These are phyloP conservation scores for Enteromius mattozi DNA, from an alignment of 2,797 vertebrate genomes.

Conservation along the genomic window DNA sequence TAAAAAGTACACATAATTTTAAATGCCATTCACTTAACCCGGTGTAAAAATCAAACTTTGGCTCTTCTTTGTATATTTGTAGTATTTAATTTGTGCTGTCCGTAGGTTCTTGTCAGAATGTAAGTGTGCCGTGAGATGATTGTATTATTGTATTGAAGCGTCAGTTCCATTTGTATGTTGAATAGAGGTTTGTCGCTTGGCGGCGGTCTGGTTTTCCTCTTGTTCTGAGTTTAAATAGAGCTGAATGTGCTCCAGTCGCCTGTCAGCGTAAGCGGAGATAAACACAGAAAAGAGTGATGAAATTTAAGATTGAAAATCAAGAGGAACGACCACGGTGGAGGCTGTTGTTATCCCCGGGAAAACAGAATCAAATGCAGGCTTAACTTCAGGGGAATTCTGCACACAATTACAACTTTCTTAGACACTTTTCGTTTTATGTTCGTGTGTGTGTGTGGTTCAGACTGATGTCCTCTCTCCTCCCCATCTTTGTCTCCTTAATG, in stretches of 20 bases:
- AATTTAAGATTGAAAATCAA: slow-evolving; percentile 41
- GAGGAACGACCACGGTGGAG: neutral
- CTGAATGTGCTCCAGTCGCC: slow-evolving; percentile 50
- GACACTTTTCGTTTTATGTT: slow-evolving; percentile 10
- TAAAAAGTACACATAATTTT: neutral
- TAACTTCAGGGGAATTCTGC: slow-evolving; percentile 10
- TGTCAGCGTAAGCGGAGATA: slow-evolving; percentile 33
- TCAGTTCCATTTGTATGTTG: slow-evolving; percentile 14
- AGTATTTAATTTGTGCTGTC: neutral
- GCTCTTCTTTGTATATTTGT: neutral
- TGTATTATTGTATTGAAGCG: slow-evolving; percentile 26
- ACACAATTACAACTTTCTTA: slow-evolving; percentile 30
- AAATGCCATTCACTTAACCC: neutral
- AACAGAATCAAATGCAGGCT: neutral
- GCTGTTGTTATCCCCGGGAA: slow-evolving; percentile 21
- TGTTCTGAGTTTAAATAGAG: slow-evolving; percentile 43
- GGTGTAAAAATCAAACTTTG: neutral
- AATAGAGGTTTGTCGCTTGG: slow-evolving; percentile 19
- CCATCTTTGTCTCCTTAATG: slow-evolving; percentile 42
- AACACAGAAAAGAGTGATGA: slow-evolving; percentile 38
- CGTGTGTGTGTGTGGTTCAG: slow-evolving; percentile 20
- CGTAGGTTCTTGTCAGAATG: slow-evolving; percentile 1
- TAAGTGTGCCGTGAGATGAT: neutral
- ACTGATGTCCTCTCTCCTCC: slow-evolving; percentile 24
- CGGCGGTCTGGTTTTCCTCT: slow-evolving; percentile 4